phyloP scores from a whole-genome alignment of 2,797 vertebrate genomes.

The Myotis planiceps region DNA sequence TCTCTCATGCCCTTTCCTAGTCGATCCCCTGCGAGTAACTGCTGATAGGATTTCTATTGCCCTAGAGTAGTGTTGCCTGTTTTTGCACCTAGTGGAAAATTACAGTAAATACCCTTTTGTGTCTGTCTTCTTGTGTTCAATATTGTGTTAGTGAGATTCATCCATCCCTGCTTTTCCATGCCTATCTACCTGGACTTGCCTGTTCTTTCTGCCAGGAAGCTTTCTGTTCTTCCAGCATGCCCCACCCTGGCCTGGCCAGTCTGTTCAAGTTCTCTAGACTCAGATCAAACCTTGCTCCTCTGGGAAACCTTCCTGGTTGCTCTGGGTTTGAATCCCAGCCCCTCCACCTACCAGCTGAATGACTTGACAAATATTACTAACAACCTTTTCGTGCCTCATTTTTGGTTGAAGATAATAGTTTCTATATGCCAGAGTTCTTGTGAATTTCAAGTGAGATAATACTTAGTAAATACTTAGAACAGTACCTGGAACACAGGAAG shows the following conservation, averaged over 20 bases:
- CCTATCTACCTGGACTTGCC: not conserved
- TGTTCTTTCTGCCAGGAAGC: slow-evolving; percentile 2
- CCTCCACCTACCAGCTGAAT: not conserved
- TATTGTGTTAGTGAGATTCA: not conserved
- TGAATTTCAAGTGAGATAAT: slow-evolving; percentile 25
- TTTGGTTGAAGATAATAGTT: not conserved
- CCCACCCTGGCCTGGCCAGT: not conserved
- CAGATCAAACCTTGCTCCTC: not conserved
- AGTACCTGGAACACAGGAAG: not conserved
- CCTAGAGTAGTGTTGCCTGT: not conserved
- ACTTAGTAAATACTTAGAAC: not conserved
- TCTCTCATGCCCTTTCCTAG: not conserved
- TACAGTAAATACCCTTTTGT: not conserved
- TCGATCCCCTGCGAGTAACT: not conserved
- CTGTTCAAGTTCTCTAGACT: not conserved
- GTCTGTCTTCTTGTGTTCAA: not conserved
- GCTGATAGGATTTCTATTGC: not conserved
- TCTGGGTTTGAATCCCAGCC: slow-evolving; percentile 16
- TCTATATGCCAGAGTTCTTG: slow-evolving; percentile 1
- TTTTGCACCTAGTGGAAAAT: not conserved
- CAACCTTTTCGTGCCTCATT: not conserved
- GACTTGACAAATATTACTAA: not conserved
- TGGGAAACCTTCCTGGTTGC: not conserved
- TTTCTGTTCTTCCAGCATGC: not conserved
- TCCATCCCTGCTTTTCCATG: not conserved